Percentiles rank a stretch among this genome's conserved stretches.
Evolutionary conservation across 2,797 vertebrate species (phyloP).

Genomic region (Harpagifer antarcticus): DNA sequence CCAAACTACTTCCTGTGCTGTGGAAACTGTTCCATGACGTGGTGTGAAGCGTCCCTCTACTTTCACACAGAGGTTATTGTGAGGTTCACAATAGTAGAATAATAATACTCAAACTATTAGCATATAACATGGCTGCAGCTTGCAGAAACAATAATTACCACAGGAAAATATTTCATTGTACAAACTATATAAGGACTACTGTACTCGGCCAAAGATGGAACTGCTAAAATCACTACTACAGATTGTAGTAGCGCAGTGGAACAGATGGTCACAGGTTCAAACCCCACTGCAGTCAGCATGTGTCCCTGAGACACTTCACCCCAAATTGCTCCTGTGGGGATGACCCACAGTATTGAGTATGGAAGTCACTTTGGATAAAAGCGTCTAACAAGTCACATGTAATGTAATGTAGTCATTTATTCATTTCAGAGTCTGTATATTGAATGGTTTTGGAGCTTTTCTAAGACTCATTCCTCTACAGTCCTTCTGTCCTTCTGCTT

Average conservation of each 20-base stretch:
- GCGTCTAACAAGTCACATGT: too few species aligned
- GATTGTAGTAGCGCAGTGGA: not conserved
- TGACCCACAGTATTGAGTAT: too few species aligned
- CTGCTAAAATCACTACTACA: not conserved
- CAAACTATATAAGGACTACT: not conserved
- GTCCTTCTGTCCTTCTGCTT: conserved; percentile 34
- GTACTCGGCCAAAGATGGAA: not conserved
- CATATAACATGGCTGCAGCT: not conserved
- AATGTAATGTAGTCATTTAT: not conserved
- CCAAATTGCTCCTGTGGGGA: too few species aligned
- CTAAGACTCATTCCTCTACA: conserved; percentile 31
- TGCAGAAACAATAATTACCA: not conserved
- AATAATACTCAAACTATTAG: not conserved
- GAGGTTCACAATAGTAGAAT: not conserved
- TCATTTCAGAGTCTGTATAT: not conserved
- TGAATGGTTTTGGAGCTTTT: not conserved
- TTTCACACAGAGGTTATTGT: not conserved
- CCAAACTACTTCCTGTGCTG: conserved; percentile 22
- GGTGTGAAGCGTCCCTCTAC: not conserved
- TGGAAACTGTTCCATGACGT: not conserved
- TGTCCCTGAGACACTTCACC: too few species aligned
- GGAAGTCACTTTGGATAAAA: too few species aligned
- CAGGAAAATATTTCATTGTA: not conserved
- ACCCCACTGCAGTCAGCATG: too few species aligned
- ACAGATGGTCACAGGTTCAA: too few species aligned